These are phyloP conservation scores for Vidua chalybeata DNA, from an alignment of 2,113 vertebrate species.

Conservation along the genomic window DNA sequence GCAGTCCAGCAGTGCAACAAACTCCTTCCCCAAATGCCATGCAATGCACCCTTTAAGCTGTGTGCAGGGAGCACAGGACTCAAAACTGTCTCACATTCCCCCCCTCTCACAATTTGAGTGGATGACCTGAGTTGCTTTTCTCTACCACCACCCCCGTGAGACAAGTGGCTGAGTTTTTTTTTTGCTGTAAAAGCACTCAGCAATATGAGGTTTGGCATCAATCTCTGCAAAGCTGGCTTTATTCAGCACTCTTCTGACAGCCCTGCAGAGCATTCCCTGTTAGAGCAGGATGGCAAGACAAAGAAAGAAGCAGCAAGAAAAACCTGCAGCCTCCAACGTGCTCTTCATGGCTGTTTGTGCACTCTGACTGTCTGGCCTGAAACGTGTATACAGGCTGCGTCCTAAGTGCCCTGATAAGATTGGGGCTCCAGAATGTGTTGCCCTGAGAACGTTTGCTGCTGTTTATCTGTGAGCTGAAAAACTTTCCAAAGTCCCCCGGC, in stretches of 20 bases:
- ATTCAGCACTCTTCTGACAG: background rate
- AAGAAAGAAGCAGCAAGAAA: background rate
- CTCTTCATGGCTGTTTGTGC: background rate
- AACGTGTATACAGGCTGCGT: constrained; percentile 44
- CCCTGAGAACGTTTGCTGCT: constrained; percentile 62
- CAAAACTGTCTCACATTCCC: background rate
- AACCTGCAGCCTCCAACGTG: background rate
- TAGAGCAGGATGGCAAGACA: background rate
- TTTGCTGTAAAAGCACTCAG: background rate
- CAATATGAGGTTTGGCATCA: background rate
- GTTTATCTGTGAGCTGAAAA: constrained; percentile 65
- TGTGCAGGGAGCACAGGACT: background rate
- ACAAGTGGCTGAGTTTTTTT: background rate
- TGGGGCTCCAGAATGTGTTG: constrained; percentile 61
- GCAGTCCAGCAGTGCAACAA: background rate
- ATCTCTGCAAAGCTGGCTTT: background rate
- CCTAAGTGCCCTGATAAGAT: constrained; percentile 74
- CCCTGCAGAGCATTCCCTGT: background rate
- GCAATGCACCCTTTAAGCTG: background rate
- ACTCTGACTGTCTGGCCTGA: constrained; percentile 31
- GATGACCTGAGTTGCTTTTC: background rate
- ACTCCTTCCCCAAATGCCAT: background rate
- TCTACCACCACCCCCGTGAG: background rate
- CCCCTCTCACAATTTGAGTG: background rate
- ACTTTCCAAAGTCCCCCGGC: constrained; percentile 64